These are phyloP conservation scores for Sarcophaga subvicina DNA, from an alignment of 2,888 invertebrate species.

Conservation along the genomic window DNA sequence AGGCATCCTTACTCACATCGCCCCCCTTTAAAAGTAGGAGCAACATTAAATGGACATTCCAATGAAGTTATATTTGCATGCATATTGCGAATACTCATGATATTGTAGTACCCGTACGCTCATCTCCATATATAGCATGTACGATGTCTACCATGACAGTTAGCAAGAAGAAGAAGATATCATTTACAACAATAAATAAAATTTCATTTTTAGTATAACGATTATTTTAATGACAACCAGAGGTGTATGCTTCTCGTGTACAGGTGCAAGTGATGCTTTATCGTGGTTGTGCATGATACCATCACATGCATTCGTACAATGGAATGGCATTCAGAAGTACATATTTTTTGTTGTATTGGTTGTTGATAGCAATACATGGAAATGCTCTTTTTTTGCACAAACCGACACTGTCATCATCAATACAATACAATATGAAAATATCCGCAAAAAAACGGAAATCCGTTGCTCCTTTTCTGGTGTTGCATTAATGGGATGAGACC, in stretches of 20 bases:
- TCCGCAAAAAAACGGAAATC: conserved; percentile 53
- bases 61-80: not conserved
- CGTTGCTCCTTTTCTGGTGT: conserved; percentile 25
- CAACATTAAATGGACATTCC: conserved; percentile 40
- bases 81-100: not conserved
- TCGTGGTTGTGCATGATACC: not conserved
- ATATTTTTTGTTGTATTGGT: conserved; percentile 23
- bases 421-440: conserved; percentile 26
- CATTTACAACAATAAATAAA: conserved; percentile 48
- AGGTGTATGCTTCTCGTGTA: conserved; percentile 5
- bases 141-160: conserved; percentile 33
- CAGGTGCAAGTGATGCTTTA: conserved; percentile 60
- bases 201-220: conserved; percentile 47
- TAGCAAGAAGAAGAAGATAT: conserved; percentile 31
- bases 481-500: not conserved
- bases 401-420: conserved; percentile 9
- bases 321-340: conserved; percentile 14
- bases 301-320: not conserved
- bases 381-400: not conserved
- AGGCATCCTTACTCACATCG: not conserved
- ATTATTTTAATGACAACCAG: conserved; percentile 21
- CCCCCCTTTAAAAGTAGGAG: not conserved
- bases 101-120: not conserved
- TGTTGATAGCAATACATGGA: conserved; percentile 24
- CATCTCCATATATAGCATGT: not conserved